Evolutionary conservation across 2,888 invertebrate genomes (phyloP), one percentile per base, ranked within the genome.

Genomic region (Hybos culiciformis): DNA sequence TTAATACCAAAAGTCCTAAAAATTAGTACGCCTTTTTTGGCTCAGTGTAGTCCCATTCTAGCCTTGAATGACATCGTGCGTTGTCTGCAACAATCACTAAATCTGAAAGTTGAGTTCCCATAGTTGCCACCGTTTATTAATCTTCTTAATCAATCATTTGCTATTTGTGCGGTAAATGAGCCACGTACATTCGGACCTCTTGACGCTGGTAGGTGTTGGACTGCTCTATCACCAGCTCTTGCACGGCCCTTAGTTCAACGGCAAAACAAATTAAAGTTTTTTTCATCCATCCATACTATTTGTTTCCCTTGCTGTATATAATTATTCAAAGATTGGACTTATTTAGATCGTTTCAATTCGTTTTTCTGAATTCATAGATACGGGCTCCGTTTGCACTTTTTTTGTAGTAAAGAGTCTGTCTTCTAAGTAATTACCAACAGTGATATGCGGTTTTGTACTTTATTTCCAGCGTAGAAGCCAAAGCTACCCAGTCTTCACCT

Each of bases 251-350:
- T 23, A 19, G 42, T 36, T 19, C 26, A 19, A 23, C 42, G 31
- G 19, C 42, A 42, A 29, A 37, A 24, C 26, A 42, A 42, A 29
- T 42, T 42, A 21, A 42, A 42, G 37, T 42, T 42, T 23, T 37
- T 42, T 37, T 42, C 37, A 29, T 24, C 42, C 15, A 37, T 37
- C 36, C 36, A 42, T 5, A 42, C 42, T 15, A 42, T 37, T 31
- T 42, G 42, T 24, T 42, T 42, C 2, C 47, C 44, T 11, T 29
- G 18, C 14, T 23, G 29, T 5, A 40, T 24, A 14, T 12, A 41
- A 8, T 39, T 15, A 19, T 42, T 44, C 4, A 47, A 26, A 14
- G 19, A 15, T 12, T 15, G 18, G 6, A 44, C 42, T 21, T 44
- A 40, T 18, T 18, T 12, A 11, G 42, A 32, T 24, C 42, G 15